Conservation (phyloP, 2,888 invertebrate species). For the Cataglyphis altisquamis region DNA sequence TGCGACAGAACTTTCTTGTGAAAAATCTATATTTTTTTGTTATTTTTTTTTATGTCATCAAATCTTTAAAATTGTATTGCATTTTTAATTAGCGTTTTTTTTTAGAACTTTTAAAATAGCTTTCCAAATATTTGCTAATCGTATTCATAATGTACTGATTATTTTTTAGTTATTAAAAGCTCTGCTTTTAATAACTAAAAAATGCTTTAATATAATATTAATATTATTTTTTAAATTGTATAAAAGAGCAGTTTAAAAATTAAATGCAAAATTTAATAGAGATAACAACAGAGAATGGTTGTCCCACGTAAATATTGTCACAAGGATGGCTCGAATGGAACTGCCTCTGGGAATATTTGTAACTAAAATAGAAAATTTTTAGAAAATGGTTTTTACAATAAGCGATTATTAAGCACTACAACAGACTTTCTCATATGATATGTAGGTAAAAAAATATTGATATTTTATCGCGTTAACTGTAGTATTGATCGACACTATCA, state of each 20-base stretch:
- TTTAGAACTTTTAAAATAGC: not conserved
- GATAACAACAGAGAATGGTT: not conserved
- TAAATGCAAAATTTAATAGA: conserved; percentile 26
- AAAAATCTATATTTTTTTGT: too few relatives aligned
- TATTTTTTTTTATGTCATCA: not conserved
- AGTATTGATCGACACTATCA: not conserved
- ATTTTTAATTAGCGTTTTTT: not conserved
- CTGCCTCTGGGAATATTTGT: conserved; percentile 12
- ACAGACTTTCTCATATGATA: not conserved
- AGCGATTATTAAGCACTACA: conserved; percentile 4
- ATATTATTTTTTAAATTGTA: conserved; percentile 29
- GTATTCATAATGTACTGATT: not conserved
- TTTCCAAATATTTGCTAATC: not conserved
- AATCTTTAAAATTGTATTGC: not conserved
- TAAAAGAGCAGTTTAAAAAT: conserved; percentile 22
- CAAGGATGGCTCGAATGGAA: conserved; percentile 25
- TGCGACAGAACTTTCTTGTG: conserved; percentile 27
- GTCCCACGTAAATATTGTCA: conserved; percentile 30
- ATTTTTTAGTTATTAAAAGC: conserved; percentile 3
- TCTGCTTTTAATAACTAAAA: too few relatives aligned
- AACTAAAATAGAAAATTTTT: conserved; percentile 14
- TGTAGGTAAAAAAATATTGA: not conserved
- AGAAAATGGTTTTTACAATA: conserved; percentile 8
- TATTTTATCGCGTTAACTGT: not conserved
- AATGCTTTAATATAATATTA: not conserved